phyloP scores from a whole-genome alignment of 2,797 vertebrate genomes.

The Neosilurus mollespiculum region DNA sequence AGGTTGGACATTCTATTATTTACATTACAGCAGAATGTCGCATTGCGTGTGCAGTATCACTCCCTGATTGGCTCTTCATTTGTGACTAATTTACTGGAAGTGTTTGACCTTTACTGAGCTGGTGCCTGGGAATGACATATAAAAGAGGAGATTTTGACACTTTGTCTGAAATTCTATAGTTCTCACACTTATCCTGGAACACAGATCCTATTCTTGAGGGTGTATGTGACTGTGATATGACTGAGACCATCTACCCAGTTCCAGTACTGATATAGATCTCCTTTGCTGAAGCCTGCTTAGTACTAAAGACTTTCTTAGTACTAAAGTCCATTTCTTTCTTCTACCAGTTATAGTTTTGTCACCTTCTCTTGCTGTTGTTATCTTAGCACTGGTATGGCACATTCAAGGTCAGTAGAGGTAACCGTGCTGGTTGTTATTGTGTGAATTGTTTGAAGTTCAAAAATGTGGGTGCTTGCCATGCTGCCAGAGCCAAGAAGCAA shows the following conservation, averaged over 20 bases:
- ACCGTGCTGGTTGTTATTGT: background rate
- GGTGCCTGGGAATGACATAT: background rate
- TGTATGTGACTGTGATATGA: background rate
- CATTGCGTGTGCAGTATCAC: background rate
- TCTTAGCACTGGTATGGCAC: background rate
- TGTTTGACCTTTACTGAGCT: slow-evolving; percentile 1
- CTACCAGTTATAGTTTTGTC: background rate
- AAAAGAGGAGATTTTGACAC: background rate
- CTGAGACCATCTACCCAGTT: background rate
- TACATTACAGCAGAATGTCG: background rate
- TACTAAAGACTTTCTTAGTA: background rate
- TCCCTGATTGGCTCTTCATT: background rate
- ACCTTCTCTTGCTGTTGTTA: background rate
- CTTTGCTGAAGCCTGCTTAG: background rate
- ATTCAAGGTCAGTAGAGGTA: background rate
- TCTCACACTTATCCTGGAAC: background rate
- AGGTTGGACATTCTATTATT: slow-evolving; percentile 21
- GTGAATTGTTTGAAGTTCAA: background rate
- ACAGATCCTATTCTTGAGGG: background rate
- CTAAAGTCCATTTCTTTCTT: background rate
- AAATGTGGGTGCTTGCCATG: background rate
- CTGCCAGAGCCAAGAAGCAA: background rate
- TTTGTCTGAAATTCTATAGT: background rate
- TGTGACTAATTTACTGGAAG: background rate
- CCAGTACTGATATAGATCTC: background rate